These are phyloP conservation scores for Pachymerium ferrugineum DNA, from an alignment of 2,888 invertebrate genomes.

Conservation along the genomic window DNA sequence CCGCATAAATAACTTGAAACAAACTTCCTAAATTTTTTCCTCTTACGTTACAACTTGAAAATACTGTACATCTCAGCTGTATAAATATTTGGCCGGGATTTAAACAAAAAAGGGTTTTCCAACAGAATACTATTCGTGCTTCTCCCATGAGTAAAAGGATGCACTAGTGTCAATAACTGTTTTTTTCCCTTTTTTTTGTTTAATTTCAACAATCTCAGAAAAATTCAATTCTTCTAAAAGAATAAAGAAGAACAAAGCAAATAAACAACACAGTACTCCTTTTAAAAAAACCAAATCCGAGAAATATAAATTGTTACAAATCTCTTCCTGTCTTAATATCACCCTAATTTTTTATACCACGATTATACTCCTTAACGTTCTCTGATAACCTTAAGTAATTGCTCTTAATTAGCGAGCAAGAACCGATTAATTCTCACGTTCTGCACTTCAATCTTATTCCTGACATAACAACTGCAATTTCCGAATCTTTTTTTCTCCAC, in stretches of 20 bases:
- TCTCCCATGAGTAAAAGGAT: background rate
- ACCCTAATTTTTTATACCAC: too few species aligned
- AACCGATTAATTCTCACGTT: background rate
- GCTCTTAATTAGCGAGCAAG: background rate
- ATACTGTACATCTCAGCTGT: background rate
- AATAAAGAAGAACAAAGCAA: too few species aligned
- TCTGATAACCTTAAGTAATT: background rate
- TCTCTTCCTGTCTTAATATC: too few species aligned
- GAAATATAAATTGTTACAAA: too few species aligned
- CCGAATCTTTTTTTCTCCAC: background rate
- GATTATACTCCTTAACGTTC: background rate
- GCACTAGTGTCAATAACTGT: background rate
- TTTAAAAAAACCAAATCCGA: too few species aligned
- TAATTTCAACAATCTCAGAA: too few species aligned
- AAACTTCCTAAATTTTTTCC: too few species aligned
- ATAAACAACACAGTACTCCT: too few species aligned
- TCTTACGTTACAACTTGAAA: too few species aligned
- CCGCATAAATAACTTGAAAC: too few species aligned
- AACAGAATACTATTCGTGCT: background rate
- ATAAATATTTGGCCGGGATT: slow-evolving; percentile 1
- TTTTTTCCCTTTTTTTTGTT: background rate
- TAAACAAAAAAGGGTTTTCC: too few species aligned
- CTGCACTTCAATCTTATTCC: background rate
- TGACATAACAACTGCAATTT: slow-evolving; percentile 1
- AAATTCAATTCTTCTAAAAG: too few species aligned